Evolutionary conservation across 2,888 invertebrate species (phyloP), one percentile per base, ranked within the genome.

Genomic region (Pycnomerus fuliginosus): DNA sequence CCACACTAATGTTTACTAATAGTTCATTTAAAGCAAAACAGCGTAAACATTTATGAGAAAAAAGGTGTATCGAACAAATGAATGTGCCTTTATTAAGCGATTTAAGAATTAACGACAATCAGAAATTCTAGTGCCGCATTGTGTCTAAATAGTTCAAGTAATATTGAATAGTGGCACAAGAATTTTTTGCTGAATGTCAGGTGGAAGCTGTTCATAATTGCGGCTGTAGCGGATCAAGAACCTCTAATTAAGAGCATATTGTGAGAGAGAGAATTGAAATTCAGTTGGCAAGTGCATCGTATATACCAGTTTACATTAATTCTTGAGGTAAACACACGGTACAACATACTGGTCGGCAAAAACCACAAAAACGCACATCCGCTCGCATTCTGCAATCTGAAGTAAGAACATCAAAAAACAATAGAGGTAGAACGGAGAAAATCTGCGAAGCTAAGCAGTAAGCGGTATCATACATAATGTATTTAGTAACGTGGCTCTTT

Each of bases 401-500:
- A 33, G 32, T 28, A 40, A 47, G 50, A 44, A 44, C 52, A 57
- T 61, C 59, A 62, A 66, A 33, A 64, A 65, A 67, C 68, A 68
- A 69, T 67, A 65, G 68, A 40, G 17, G n/a, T n/a, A 35, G 13
- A 14, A 27, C 11, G 11, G 38, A 37, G 44, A 62, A 65, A 67
- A 68, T 67, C 62, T 60, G 64, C 61, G 49, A 56, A 54, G 53
- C 53, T 55, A 55, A 55, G 56, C 56, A 57, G 58, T 56, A 45
- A 55, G 50, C 48, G 48, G 50, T 48, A 58, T 58, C 58, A 59
- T 62, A 56, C 57, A 61, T 58, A 55, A 56, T 58, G 56, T 55
- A 65, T 66, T 57, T 60, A 55, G 57, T 61, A 64, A 64, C 55
- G 58, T 61, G 58, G 58, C 60, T 62, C 53, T 64, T 65, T 64